Percentiles rank a stretch among this genome's conserved stretches.
Conservation (phyloP, 2,888 invertebrate genomes). For the Gastrophysa polygoni region DNA sequence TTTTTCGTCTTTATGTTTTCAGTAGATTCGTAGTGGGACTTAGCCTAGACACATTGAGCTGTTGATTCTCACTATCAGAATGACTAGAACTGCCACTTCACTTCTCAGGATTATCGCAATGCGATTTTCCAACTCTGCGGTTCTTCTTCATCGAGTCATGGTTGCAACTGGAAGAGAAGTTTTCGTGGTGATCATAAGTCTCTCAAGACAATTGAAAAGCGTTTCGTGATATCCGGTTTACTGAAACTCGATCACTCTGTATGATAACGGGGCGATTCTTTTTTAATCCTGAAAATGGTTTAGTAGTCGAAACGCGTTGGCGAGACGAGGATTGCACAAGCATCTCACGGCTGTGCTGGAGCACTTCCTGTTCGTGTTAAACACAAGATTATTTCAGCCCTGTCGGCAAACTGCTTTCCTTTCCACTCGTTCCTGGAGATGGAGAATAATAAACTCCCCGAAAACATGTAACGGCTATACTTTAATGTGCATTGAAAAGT, state of each 20-base stretch:
- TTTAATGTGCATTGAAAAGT: slow-evolving; percentile 26
- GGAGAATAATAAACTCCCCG: slow-evolving; percentile 36
- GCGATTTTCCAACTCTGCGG: no score
- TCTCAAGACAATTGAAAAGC: no score
- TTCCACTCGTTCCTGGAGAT: slow-evolving; percentile 34
- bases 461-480: slow-evolving; percentile 34
- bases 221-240: no score
- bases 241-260: slow-evolving; percentile 1
- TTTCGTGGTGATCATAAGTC: no score
- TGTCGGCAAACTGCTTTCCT: slow-evolving; percentile 35
- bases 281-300: slow-evolving; percentile 51
- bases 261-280: slow-evolving; percentile 41
- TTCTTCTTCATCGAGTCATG: no score
- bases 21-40: no score
- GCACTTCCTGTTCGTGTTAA: slow-evolving; percentile 49
- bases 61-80: no score
- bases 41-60: no score
- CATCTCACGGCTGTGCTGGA: slow-evolving; percentile 47
- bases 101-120: no score
- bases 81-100: no score
- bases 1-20: no score
- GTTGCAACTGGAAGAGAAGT: no score
- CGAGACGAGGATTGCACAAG: slow-evolving; percentile 45
- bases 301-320: slow-evolving; percentile 50
- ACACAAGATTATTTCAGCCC: slow-evolving; percentile 48